phyloP scores from a whole-genome alignment of 2,888 invertebrate species.

The Melieria picta region DNA sequence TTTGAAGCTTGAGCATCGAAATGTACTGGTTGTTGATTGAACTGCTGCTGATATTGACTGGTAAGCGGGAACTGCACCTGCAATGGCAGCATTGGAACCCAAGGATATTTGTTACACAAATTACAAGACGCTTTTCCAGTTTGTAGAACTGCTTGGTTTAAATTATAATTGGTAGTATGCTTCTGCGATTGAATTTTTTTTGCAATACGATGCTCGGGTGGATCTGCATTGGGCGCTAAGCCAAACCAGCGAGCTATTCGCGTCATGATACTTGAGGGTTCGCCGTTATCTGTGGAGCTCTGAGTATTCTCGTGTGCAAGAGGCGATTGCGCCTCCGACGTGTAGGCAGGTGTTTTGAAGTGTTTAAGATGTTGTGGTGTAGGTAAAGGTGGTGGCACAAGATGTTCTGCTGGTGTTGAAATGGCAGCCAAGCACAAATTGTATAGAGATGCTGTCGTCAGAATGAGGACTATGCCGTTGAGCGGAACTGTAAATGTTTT shows the following conservation, averaged over 20 bases:
- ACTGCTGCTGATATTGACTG: conserved; percentile 32
- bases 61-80: conserved; percentile 45
- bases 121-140: conserved; percentile 73
- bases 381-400: conserved; percentile 58
- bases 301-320: conserved; percentile 1
- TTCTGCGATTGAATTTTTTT: too few species aligned
- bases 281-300: conserved; percentile 38
- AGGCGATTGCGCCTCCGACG: conserved; percentile 33
- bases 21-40: conserved; percentile 37
- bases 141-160: conserved; percentile 41
- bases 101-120: conserved; percentile 82
- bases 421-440: conserved; percentile 2
- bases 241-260: conserved; percentile 66
- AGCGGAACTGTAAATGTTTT: neutral
- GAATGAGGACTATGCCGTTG: neutral
- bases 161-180: neutral
- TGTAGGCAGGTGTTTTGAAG: conserved; percentile 25
- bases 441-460: neutral
- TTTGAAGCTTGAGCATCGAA: conserved; percentile 30
- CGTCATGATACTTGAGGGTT: conserved; percentile 61
- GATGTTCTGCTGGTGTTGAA: conserved; percentile 56
- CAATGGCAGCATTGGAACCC: conserved; percentile 76
- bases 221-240: conserved; percentile 30
- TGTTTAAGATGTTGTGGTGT: conserved; percentile 36
- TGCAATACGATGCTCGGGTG: too few species aligned